phyloP scores from a whole-genome alignment of 2,888 invertebrate species.

The Ochlodes sylvanus region DNA sequence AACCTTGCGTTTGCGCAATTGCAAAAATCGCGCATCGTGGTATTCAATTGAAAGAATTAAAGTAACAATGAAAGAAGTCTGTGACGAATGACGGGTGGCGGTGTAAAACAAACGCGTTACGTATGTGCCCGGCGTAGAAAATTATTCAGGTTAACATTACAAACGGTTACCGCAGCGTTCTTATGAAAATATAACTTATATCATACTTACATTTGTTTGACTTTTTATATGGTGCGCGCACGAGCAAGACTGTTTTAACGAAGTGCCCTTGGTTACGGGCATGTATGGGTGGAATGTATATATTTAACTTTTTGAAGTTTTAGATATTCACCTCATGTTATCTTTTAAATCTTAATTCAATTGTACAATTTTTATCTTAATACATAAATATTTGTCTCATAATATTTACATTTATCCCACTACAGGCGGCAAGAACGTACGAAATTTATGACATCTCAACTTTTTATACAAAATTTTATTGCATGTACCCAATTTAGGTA shows the following conservation, averaged over 20 bases:
- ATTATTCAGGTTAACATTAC: conserved; percentile 30
- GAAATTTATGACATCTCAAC: too few relatives aligned
- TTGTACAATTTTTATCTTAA: too few relatives aligned
- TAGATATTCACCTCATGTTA: too few relatives aligned
- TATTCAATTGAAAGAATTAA: conserved; percentile 4
- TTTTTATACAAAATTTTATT: too few relatives aligned
- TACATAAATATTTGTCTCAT: too few relatives aligned
- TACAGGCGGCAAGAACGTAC: too few relatives aligned
- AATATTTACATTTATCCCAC: too few relatives aligned
- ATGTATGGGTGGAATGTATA: background rate
- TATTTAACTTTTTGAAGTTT: background rate
- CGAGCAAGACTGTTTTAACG: background rate
- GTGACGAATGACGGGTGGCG: conserved; percentile 29
- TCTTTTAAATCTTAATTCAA: too few relatives aligned
- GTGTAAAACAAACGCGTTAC: conserved; percentile 17
- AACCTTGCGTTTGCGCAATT: too few relatives aligned
- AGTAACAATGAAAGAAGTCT: background rate
- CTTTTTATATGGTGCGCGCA: background rate
- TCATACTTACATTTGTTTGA: background rate
- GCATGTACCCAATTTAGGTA: too few relatives aligned
- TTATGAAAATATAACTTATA: conserved; percentile 15
- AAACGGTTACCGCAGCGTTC: conserved; percentile 14
- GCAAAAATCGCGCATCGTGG: background rate
- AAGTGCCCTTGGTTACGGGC: background rate
- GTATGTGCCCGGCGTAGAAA: conserved; percentile 9